Evolutionary conservation across 2,797 vertebrate species (phyloP).

Genomic region (Pristis pectinata): DNA sequence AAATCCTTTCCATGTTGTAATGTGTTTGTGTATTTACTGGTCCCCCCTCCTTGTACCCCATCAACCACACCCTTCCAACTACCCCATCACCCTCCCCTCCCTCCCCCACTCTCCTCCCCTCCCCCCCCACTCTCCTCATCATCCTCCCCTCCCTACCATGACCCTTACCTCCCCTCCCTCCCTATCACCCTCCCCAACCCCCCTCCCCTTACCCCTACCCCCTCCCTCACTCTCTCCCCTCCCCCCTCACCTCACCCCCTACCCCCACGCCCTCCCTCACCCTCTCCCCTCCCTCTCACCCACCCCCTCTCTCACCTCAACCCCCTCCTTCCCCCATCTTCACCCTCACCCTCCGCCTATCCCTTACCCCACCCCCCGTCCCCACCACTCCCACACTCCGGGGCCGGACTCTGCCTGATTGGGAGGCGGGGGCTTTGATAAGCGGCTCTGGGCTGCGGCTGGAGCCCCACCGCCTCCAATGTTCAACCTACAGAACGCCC

Average conservation of each 20-base stretch:
- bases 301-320: not conserved
- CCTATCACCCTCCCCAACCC: too few species aligned
- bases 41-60: not conserved
- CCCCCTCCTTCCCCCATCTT: not conserved
- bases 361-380: not conserved
- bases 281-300: not conserved
- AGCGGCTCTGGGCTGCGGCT: conserved; percentile 42
- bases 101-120: not conserved
- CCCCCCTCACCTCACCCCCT: not conserved
- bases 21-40: too few species aligned
- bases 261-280: not conserved
- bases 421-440: not conserved
- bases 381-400: not conserved
- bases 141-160: not conserved
- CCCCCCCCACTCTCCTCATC: not conserved
- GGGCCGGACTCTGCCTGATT: too few species aligned
- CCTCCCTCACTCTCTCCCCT: not conserved
- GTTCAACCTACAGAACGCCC: conserved; percentile 41
- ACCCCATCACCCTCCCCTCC: not conserved
- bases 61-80: too few species aligned
- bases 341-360: not conserved
- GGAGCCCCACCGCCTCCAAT: conserved; percentile 24
- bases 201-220: not conserved
- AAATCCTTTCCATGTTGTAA: too few species aligned
- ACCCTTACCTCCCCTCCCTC: not conserved